Conservation (phyloP, 2,888 invertebrate genomes). For the Mechanitis mazaeus region DNA sequence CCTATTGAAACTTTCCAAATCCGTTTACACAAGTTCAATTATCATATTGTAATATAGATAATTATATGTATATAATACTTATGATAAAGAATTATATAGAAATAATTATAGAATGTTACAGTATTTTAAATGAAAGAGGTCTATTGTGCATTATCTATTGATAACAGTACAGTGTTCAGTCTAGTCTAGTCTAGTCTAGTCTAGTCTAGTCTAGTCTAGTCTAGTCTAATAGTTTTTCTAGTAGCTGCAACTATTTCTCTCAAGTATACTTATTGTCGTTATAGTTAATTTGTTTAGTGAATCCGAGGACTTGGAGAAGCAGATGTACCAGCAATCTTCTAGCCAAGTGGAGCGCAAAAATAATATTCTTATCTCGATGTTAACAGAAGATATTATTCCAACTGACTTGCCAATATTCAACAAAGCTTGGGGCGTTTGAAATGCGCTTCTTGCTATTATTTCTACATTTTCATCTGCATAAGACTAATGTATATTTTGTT, state of each 20-base stretch:
- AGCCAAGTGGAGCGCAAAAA: constrained; percentile 63
- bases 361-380: constrained; percentile 60
- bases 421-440: constrained; percentile 40
- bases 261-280: not conserved
- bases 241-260: not conserved
- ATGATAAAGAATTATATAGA: too few relatives aligned
- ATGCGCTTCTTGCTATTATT: constrained; percentile 20
- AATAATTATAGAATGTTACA: too few relatives aligned
- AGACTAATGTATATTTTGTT: constrained; percentile 9
- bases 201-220: too few relatives aligned
- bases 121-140: too few relatives aligned
- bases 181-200: too few relatives aligned
- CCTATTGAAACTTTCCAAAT: not conserved
- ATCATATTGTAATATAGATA: not conserved
- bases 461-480: constrained; percentile 11
- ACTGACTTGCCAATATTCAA: constrained; percentile 63
- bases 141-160: too few relatives aligned
- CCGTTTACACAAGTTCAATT: not conserved
- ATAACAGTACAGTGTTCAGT: too few relatives aligned
- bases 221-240: not conserved
- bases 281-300: constrained; percentile 8
- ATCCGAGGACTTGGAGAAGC: constrained; percentile 34
- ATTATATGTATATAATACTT: too few relatives aligned
- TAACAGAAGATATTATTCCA: constrained; percentile 68
- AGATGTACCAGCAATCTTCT: constrained; percentile 62